These are phyloP conservation scores for Phrynosoma blainvillii DNA, from an alignment of 2,113 vertebrate species.

Conservation along the genomic window DNA sequence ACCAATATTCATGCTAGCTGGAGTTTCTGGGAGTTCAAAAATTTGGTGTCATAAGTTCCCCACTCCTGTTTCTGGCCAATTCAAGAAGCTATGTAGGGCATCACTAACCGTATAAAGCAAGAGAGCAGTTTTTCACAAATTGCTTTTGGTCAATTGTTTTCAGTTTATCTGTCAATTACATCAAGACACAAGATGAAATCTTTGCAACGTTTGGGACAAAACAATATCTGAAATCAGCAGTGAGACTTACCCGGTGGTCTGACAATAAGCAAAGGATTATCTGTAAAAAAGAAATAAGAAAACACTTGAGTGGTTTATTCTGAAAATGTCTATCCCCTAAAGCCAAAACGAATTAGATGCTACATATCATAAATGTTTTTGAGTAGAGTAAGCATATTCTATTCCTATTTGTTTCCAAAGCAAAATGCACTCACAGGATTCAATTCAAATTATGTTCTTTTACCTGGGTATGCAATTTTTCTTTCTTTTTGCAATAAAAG, in stretches of 20 bases:
- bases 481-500: background rate
- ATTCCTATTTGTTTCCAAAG: conserved; percentile 20
- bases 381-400: background rate
- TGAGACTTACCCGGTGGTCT: conserved; percentile 91
- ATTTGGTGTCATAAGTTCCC: background rate
- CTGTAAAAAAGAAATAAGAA: conserved; percentile 68
- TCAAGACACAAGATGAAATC: background rate
- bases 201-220: background rate
- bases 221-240: background rate
- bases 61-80: background rate
- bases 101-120: background rate
- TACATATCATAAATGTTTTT: background rate
- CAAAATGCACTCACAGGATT: background rate
- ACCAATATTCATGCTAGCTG: background rate
- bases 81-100: background rate
- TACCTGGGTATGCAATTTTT: background rate
- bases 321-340: conserved; percentile 3
- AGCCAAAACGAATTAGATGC: background rate
- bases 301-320: conserved; percentile 14
- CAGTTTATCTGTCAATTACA: background rate
- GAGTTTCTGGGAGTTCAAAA: background rate
- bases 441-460: background rate
- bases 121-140: background rate
- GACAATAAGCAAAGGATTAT: conserved; percentile 85
- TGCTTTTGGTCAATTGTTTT: background rate